phyloP scores from a whole-genome alignment of 2,888 invertebrate genomes.

The Latrodectus elegans region DNA sequence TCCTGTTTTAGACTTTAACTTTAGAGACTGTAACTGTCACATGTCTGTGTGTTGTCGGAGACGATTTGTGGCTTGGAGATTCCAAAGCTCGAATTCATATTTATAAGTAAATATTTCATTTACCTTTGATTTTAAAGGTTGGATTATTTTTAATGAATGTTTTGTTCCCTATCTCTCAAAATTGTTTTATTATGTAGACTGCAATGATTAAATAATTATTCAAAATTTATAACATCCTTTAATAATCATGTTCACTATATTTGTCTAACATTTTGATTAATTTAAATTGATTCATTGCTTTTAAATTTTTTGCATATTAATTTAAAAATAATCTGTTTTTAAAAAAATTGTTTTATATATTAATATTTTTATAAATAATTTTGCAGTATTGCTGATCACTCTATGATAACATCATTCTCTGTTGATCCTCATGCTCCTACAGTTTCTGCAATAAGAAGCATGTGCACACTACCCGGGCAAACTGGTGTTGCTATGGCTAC shows the following conservation, averaged over 20 bases:
- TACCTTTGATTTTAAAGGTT: background rate
- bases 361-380: background rate
- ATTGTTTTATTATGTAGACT: no score
- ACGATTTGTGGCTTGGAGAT: slow-evolving; percentile 91
- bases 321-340: background rate
- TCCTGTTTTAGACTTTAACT: slow-evolving; percentile 71
- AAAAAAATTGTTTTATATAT: background rate
- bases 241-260: no score
- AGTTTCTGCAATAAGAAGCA: slow-evolving; percentile 80
- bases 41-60: slow-evolving; percentile 83
- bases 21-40: slow-evolving; percentile 73
- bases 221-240: no score
- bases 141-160: no score
- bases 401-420: slow-evolving; percentile 79
- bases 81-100: slow-evolving; percentile 88
- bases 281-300: background rate
- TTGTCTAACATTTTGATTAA: no score
- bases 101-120: slow-evolving; percentile 79
- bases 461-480: slow-evolving; percentile 81
- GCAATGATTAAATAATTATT: no score
- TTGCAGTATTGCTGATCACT: slow-evolving; percentile 72
- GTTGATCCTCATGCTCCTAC: slow-evolving; percentile 81
- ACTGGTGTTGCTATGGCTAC: slow-evolving; percentile 88
- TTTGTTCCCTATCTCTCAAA: no score
- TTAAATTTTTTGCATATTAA: background rate